Evolutionary conservation across 2,888 invertebrate species (phyloP).

Genomic region (Brachycybe producta): DNA sequence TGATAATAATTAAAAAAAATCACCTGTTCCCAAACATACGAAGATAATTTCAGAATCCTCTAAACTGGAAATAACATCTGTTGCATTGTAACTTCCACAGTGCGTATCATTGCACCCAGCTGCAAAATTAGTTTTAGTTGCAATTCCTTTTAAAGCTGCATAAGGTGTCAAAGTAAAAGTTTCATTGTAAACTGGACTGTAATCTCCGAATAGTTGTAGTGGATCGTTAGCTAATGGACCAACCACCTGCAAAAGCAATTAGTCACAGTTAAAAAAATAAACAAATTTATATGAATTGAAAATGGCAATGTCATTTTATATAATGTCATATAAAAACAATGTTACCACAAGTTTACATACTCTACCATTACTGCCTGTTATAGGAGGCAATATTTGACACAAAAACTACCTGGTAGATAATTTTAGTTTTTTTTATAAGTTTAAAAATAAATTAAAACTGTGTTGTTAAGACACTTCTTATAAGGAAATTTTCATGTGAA

Average conservation of each 20-base stretch:
- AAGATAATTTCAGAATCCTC: constrained; percentile 12
- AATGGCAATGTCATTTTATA: background rate
- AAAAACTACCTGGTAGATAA: too few species aligned
- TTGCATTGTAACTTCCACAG: constrained; percentile 10
- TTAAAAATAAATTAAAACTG: too few species aligned
- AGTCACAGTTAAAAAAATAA: too few species aligned
- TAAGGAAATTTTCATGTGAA: too few species aligned
- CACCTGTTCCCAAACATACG: constrained; percentile 19
- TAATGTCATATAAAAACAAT: background rate
- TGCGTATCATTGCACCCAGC: constrained; percentile 12
- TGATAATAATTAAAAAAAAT: background rate
- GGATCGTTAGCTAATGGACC: constrained; percentile 18
- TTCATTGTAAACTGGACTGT: constrained; percentile 8
- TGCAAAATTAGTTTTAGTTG: constrained; percentile 2
- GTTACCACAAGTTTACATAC: too few species aligned
- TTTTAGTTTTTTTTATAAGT: too few species aligned
- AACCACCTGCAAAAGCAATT: constrained; percentile 15
- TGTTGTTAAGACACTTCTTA: too few species aligned
- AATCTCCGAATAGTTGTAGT: constrained; percentile 15
- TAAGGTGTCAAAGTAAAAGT: constrained; percentile 12
- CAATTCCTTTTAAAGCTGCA: constrained; percentile 1
- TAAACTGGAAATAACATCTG: constrained; percentile 6
- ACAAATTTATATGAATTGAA: background rate
- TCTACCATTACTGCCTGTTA: too few species aligned
- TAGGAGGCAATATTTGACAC: too few species aligned